Evolutionary conservation across 2,113 vertebrate species (phyloP).

Genomic region (Polypterus senegalus): DNA sequence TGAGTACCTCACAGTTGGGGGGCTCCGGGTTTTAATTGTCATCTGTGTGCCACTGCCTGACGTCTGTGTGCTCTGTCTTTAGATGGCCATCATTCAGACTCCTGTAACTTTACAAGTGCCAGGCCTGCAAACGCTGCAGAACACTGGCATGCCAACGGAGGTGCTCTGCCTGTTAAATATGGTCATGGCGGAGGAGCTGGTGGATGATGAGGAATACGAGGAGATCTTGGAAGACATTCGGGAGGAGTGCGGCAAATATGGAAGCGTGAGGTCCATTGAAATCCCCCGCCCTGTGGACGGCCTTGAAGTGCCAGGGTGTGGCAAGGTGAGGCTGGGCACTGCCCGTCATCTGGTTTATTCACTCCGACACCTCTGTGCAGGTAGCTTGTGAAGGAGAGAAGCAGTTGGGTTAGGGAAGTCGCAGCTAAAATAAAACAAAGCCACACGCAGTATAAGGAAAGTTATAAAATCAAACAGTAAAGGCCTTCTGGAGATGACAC

Average conservation of each 20-base stretch:
- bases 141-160: conserved; percentile 41
- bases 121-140: conserved; percentile 46
- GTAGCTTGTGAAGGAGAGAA: no score
- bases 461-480: no score
- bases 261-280: conserved; percentile 50
- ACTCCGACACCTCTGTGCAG: no score
- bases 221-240: conserved; percentile 59
- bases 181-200: conserved; percentile 58
- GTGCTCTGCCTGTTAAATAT: conserved; percentile 60
- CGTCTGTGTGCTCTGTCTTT: not conserved
- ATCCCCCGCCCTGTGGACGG: conserved; percentile 51
- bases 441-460: no score
- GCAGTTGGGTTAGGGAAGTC: no score
- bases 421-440: no score
- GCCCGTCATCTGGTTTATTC: not conserved
- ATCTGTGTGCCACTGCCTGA: not conserved
- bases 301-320: conserved; percentile 52
- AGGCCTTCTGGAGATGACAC: no score
- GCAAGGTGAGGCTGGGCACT: conserved; percentile 36
- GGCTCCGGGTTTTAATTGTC: no score
- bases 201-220: conserved; percentile 58
- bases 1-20: no score
- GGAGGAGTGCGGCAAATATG: conserved; percentile 60
- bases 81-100: conserved; percentile 44
- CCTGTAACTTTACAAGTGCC: conserved; percentile 53